phyloP scores from a whole-genome alignment of 2,797 vertebrate species.

The Meda fulgida region DNA sequence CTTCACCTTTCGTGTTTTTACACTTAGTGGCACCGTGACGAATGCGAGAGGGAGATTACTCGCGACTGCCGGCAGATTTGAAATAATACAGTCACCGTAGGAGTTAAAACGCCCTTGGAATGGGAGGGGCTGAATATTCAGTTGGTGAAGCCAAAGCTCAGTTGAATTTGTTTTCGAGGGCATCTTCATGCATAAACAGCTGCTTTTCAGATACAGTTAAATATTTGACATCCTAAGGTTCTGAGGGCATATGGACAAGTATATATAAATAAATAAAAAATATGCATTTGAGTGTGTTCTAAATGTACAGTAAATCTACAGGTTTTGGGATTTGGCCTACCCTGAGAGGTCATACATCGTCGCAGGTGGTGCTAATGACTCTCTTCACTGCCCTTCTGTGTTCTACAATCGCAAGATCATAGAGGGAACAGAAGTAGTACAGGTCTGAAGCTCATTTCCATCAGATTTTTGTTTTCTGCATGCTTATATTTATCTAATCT shows the following conservation, averaged over 20 bases:
- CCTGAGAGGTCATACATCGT: conserved; percentile 96
- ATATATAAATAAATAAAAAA: too few relatives aligned
- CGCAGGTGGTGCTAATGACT: conserved; percentile 86
- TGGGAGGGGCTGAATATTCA: too few relatives aligned
- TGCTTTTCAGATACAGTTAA: neutral
- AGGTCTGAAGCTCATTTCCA: conserved; percentile 75
- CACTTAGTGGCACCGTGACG: too few relatives aligned
- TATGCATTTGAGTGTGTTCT: neutral
- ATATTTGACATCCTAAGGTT: neutral
- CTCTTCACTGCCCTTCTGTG: conserved; percentile 86
- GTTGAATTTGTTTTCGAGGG: neutral
- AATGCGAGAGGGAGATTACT: too few relatives aligned
- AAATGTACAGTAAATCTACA: conserved; percentile 64
- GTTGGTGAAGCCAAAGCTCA: too few relatives aligned
- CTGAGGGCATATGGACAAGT: neutral
- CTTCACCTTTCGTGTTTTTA: too few relatives aligned
- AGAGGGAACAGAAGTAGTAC: conserved; percentile 95
- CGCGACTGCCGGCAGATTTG: too few relatives aligned
- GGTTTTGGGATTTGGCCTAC: conserved; percentile 98
- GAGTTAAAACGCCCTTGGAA: too few relatives aligned
- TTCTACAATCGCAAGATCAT: conserved; percentile 98
- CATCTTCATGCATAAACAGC: too few relatives aligned
- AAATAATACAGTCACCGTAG: too few relatives aligned
- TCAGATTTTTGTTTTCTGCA: neutral
- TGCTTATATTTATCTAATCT: neutral